Conservation (phyloP, 92 coral and sea anemone species). For the Siderastrea radians region DNA sequence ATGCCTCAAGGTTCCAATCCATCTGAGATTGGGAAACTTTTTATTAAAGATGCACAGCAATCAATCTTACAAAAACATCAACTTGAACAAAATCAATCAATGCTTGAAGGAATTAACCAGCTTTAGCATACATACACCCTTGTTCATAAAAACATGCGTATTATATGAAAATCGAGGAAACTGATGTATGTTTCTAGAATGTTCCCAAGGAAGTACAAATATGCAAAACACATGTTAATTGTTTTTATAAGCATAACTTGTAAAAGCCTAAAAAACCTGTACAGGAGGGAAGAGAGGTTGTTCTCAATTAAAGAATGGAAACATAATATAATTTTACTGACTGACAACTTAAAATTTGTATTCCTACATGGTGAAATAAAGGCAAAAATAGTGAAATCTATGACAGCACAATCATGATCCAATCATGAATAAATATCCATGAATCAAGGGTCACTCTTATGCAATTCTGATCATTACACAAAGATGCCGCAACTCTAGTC, state of each 20-base stretch:
- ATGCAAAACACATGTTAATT: constrained; percentile 12
- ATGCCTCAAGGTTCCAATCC: not conserved
- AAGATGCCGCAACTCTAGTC: not conserved
- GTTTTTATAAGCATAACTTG: not conserved
- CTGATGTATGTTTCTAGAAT: constrained; percentile 15
- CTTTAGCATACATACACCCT: not conserved
- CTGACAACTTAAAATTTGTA: not conserved
- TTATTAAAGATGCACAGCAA: not conserved
- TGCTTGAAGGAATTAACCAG: too few relatives aligned
- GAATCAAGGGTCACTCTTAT: constrained; percentile 14
- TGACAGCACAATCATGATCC: not conserved
- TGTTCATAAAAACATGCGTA: not conserved
- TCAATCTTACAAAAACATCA: not conserved
- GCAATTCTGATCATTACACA: not conserved
- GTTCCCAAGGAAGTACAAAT: not conserved
- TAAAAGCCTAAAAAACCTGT: not conserved
- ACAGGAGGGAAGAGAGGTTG: not conserved
- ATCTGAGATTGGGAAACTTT: not conserved
- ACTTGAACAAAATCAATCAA: not conserved
- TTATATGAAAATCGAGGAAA: not conserved
- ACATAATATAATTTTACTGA: not conserved
- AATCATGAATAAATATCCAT: not conserved
- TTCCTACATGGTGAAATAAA: not conserved
- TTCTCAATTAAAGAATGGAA: not conserved
- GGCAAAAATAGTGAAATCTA: not conserved